A percentile compares a stretch with the other conserved stretches of the same genome.
phyloP scores from a whole-genome alignment of 1,140 invertebrate genomes.

The Drosophila nigrodunni region DNA sequence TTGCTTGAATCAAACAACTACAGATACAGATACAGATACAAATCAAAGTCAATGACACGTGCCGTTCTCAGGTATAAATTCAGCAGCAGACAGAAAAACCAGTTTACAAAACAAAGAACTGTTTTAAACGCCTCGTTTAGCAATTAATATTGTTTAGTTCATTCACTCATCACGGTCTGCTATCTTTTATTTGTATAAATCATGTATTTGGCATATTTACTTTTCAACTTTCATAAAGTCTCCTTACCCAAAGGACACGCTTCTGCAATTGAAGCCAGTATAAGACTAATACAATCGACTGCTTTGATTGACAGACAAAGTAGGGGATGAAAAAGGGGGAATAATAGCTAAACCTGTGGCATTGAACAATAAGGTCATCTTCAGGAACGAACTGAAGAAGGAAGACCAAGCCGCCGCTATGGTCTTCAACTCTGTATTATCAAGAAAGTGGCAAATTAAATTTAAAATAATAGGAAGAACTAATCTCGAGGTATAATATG shows the following conservation, averaged over 20 bases:
- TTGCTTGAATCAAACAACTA: slow-evolving; percentile 32
- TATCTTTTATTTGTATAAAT: slow-evolving; percentile 6
- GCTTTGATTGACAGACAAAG: slow-evolving; percentile 38
- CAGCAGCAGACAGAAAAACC: slow-evolving; percentile 11
- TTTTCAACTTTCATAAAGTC: slow-evolving; percentile 47
- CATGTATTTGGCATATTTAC: slow-evolving; percentile 72
- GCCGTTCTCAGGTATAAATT: slow-evolving; percentile 45
- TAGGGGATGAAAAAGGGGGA: slow-evolving; percentile 9
- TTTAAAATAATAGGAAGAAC: too few relatives aligned
- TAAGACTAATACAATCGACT: slow-evolving; percentile 20
- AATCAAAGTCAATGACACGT: slow-evolving; percentile 55
- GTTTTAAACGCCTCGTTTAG: slow-evolving; percentile 66
- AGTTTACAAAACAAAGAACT: slow-evolving; percentile 52
- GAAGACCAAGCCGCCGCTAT: not conserved
- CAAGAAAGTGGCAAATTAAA: too few relatives aligned
- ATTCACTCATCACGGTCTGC: not conserved
- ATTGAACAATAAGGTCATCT: not conserved
- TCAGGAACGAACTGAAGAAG: not conserved
- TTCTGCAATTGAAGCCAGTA: slow-evolving; percentile 51
- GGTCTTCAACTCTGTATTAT: too few relatives aligned
- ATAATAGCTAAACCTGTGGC: not conserved
- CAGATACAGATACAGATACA: slow-evolving; percentile 15
- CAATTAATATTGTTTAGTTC: slow-evolving; percentile 61
- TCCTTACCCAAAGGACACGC: slow-evolving; percentile 35
- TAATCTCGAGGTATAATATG: too few relatives aligned